phyloP scores from a whole-genome alignment of 2,888 invertebrate genomes.

The Cephus pulcher region DNA sequence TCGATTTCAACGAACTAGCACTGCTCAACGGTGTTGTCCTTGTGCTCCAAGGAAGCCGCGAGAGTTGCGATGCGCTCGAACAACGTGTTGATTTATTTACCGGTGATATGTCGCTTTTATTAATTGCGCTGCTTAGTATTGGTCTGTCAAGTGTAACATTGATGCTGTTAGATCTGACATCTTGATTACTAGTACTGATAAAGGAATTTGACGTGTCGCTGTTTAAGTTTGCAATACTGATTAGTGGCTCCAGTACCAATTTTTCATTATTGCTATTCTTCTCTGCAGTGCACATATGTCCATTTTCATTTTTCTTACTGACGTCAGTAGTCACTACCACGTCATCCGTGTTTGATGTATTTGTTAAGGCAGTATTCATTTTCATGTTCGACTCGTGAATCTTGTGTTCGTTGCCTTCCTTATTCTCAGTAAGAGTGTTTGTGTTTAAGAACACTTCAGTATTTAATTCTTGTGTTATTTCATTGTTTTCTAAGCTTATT shows the following conservation, averaged over 20 bases:
- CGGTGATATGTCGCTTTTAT: neutral
- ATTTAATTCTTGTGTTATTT: neutral
- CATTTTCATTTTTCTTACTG: neutral
- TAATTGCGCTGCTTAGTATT: slow-evolving; percentile 3
- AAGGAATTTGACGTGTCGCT: slow-evolving; percentile 28
- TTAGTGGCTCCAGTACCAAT: neutral
- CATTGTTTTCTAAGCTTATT: neutral
- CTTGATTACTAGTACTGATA: slow-evolving; percentile 28
- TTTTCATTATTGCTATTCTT: neutral
- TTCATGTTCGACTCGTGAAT: neutral
- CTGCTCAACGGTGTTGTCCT: neutral
- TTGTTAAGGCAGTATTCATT: neutral
- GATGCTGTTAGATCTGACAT: slow-evolving; percentile 11
- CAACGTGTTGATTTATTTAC: slow-evolving; percentile 23
- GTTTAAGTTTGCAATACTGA: slow-evolving; percentile 15
- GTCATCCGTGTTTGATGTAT: neutral
- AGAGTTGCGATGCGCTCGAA: slow-evolving; percentile 20
- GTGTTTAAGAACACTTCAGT: neutral
- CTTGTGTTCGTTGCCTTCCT: neutral
- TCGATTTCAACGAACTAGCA: neutral
- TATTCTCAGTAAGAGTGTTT: neutral
- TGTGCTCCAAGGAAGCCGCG: slow-evolving; percentile 6
- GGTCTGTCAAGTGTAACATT: slow-evolving; percentile 12
- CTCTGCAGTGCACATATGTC: neutral
- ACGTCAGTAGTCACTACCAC: neutral